phyloP scores from a whole-genome alignment of 1,140 invertebrate species.

The Mycetomoellerius zeteki region DNA sequence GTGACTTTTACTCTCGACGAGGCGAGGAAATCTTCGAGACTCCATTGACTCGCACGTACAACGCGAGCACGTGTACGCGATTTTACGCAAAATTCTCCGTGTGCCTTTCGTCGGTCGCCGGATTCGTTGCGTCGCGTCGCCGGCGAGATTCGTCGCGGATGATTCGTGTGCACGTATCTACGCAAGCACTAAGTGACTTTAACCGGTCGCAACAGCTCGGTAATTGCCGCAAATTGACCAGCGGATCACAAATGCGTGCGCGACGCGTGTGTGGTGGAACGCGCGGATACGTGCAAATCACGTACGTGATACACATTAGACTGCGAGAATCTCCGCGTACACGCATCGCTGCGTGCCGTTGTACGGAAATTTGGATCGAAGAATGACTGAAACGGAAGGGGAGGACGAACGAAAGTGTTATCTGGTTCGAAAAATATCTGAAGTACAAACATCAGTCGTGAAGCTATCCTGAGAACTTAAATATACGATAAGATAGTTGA shows the following conservation, averaged over 20 bases:
- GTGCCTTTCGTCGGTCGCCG: not conserved
- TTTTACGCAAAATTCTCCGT: not conserved
- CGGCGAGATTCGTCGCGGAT: constrained; percentile 24
- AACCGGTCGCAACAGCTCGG: constrained; percentile 78
- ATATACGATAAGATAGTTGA: constrained; percentile 9
- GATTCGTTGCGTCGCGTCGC: not conserved
- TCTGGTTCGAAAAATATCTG: not conserved
- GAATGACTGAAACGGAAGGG: not conserved
- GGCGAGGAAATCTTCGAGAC: not conserved
- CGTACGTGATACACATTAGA: not conserved
- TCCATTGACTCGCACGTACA: not conserved
- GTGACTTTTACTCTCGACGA: not conserved
- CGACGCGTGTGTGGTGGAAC: not conserved
- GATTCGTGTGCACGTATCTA: constrained; percentile 41
- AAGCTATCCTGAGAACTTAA: not conserved
- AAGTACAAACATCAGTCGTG: not conserved
- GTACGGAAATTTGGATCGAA: constrained; percentile 7
- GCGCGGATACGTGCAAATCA: constrained; percentile 17
- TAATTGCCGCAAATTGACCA: constrained; percentile 81
- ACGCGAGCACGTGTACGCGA: not conserved
- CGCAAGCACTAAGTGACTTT: constrained; percentile 75
- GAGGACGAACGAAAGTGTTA: not conserved
- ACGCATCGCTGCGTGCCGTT: not conserved
- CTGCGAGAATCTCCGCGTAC: not conserved
- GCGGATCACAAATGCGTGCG: constrained; percentile 69